Conservation (phyloP, 2,113 vertebrate species). For the Hemibagrus wyckioides region DNA sequence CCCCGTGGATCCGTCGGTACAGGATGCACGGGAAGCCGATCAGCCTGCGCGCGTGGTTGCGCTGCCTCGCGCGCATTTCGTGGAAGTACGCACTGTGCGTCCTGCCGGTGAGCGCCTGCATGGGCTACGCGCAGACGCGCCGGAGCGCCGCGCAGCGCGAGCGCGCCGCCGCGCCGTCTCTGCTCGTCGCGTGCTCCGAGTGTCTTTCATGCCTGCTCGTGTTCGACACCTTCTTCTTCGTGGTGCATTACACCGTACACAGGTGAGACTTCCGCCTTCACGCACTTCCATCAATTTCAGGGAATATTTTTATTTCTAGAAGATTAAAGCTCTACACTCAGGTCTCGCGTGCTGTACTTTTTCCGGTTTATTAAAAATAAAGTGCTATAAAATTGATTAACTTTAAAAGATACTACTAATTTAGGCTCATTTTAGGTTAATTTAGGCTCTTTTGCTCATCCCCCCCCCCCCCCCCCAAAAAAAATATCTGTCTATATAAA, state of each 20-base stretch:
- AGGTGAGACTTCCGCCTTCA: slow-evolving; percentile 58
- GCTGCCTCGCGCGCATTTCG: slow-evolving; percentile 61
- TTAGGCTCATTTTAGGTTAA: too few relatives aligned
- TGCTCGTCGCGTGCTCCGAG: slow-evolving; percentile 58
- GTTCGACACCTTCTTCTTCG: slow-evolving; percentile 72
- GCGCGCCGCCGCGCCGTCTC: slow-evolving; percentile 58
- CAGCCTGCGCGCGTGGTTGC: slow-evolving; percentile 47
- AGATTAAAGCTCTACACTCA: too few relatives aligned
- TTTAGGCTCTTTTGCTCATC: too few relatives aligned
- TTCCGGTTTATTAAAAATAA: too few relatives aligned
- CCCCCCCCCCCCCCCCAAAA: too few relatives aligned
- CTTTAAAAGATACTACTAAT: too few relatives aligned
- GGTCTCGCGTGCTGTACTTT: too few relatives aligned
- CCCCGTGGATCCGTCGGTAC: slow-evolving; percentile 56
- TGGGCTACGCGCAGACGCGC: slow-evolving; percentile 49
- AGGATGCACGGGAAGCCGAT: slow-evolving; percentile 55
- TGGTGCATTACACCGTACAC: slow-evolving; percentile 69
- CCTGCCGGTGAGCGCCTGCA: slow-evolving; percentile 60
- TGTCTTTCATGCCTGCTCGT: slow-evolving; percentile 65
- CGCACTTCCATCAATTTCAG: background rate
- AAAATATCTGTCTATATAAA: too few relatives aligned
- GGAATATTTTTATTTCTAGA: background rate
- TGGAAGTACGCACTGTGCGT: slow-evolving; percentile 59
- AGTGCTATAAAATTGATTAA: too few relatives aligned
- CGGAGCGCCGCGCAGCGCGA: slow-evolving; percentile 25